Evolutionary conservation across 2,888 invertebrate genomes (phyloP).

Genomic region (Acanthosepion lycidas): DNA sequence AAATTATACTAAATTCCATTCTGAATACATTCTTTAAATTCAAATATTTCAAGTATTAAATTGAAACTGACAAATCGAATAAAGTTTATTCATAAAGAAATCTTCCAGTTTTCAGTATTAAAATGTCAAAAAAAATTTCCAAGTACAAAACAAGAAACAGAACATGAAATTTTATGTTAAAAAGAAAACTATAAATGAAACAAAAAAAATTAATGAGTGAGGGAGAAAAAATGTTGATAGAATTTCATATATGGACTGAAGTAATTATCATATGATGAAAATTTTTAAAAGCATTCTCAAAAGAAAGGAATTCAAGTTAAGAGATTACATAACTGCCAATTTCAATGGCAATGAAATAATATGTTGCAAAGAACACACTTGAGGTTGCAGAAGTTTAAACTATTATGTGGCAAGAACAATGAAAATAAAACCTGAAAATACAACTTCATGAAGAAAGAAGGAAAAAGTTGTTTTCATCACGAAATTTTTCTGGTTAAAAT

Average conservation of each 20-base stretch:
- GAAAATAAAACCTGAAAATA: background rate
- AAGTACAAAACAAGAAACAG: too few species aligned
- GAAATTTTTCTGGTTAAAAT: too few species aligned
- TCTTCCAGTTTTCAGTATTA: too few species aligned
- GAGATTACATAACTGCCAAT: background rate
- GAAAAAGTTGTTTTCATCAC: too few species aligned
- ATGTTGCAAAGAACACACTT: background rate
- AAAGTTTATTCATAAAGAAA: too few species aligned
- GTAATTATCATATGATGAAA: background rate
- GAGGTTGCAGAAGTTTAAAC: background rate
- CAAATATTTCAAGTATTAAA: background rate
- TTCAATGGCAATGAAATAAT: conserved; percentile 33
- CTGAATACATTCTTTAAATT: background rate
- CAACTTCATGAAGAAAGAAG: background rate
- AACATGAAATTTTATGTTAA: too few species aligned
- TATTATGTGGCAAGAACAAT: background rate
- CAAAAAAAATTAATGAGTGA: too few species aligned
- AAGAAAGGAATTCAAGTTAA: conserved; percentile 33
- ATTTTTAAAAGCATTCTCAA: background rate
- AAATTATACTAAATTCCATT: background rate
- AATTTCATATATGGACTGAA: background rate
- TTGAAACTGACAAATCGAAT: background rate
- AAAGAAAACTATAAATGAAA: too few species aligned
- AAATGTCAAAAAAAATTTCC: too few species aligned
- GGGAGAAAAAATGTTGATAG: too few species aligned